phyloP scores from a whole-genome alignment of 64 coral and sea anemone genomes.

The Stichodactyla helianthus region DNA sequence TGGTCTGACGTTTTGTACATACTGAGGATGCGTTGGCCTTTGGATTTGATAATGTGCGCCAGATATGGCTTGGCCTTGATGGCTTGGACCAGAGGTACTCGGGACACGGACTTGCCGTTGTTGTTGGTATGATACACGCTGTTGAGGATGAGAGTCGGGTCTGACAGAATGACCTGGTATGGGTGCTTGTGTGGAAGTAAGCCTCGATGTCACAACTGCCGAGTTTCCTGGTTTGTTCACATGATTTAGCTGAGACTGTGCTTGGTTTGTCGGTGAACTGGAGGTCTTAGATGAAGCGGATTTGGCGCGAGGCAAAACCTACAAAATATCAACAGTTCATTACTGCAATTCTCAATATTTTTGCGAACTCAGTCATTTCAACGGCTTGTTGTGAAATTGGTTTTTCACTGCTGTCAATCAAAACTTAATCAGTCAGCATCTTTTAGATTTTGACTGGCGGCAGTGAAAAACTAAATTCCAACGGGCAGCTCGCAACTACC shows the following conservation, averaged over 20 bases:
- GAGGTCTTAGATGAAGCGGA: background rate
- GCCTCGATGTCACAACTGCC: constrained; percentile 23
- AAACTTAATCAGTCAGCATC: no score
- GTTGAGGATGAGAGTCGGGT: background rate
- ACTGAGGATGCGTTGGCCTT: constrained; percentile 21
- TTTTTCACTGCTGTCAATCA: no score
- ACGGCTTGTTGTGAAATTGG: no score
- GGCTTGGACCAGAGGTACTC: background rate
- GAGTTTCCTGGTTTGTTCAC: constrained; percentile 4
- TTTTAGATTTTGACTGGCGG: no score
- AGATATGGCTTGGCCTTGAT: background rate
- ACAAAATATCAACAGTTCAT: background rate
- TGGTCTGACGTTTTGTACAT: background rate
- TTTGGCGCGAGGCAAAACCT: background rate
- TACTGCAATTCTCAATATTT: background rate
- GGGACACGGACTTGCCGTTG: background rate
- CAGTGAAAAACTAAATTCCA: no score
- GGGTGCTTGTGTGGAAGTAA: constrained; percentile 64
- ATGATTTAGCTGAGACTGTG: background rate
- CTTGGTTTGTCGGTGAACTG: background rate
- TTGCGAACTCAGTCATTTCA: no score
- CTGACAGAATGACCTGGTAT: constrained; percentile 45
- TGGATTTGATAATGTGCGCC: constrained; percentile 20
- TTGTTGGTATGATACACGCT: background rate
- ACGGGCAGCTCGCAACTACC: no score